phyloP scores from a whole-genome alignment of 2,888 invertebrate genomes.

The Myopa tessellatipennis region DNA sequence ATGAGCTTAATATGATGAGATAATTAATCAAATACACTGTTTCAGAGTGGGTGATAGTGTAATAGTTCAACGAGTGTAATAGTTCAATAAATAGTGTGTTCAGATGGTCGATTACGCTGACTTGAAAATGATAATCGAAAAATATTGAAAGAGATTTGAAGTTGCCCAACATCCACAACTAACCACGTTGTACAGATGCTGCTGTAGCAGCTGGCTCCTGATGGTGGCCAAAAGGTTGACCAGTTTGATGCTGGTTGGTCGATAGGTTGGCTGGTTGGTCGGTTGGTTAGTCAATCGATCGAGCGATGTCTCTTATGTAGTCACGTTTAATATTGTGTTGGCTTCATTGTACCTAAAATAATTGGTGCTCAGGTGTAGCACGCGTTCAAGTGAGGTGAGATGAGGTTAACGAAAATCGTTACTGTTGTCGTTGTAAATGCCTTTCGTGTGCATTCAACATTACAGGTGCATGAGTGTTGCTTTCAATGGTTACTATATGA shows the following conservation, averaged over 20 bases:
- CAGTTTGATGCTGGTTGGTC: no score
- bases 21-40: no score
- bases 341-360: background rate
- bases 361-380: constrained; percentile 13
- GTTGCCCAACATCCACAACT: background rate
- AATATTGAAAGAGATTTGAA: background rate
- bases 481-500: background rate
- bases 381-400: background rate
- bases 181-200: background rate
- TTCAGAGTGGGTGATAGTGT: no score
- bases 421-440: background rate
- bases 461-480: background rate
- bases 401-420: background rate
- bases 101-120: no score
- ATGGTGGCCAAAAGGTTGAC: background rate
- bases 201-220: background rate
- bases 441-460: background rate
- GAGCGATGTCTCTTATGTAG: background rate
- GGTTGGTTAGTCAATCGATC: no score
- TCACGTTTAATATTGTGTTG: constrained; percentile 29
- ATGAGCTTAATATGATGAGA: no score
- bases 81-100: no score
- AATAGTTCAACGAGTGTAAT: no score
- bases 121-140: background rate
- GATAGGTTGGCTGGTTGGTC: no score